Conservation (phyloP, 2,888 invertebrate genomes). For the Marasmarcha lunaedactyla region DNA sequence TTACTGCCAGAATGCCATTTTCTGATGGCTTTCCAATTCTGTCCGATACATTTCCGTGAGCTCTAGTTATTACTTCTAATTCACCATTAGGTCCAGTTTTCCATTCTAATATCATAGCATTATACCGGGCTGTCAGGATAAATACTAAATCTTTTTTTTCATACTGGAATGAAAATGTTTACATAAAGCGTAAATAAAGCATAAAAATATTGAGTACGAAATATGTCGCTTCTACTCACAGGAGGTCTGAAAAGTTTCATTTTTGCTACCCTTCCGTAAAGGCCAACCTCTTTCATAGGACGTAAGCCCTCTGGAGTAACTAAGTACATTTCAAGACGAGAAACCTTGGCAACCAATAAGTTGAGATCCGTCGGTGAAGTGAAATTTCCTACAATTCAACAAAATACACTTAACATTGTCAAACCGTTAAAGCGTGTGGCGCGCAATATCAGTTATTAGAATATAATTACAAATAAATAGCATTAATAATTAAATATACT, state of each 20-base stretch:
- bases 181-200: not conserved
- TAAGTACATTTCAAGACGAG: conserved; percentile 92
- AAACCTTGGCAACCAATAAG: conserved; percentile 94
- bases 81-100: conserved; percentile 78
- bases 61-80: conserved; percentile 93
- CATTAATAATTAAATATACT: no score
- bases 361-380: conserved; percentile 95
- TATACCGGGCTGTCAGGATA: conserved; percentile 92
- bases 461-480: no score
- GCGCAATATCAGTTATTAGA: no score
- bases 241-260: conserved; percentile 94
- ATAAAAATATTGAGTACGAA: not conserved
- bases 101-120: conserved; percentile 98
- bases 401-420: no score
- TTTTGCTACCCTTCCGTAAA: conserved; percentile 94
- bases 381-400: conserved; percentile 82
- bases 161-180: conserved; percentile 69
- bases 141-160: conserved; percentile 94
- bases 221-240: conserved; percentile 55
- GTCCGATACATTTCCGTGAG: conserved; percentile 96
- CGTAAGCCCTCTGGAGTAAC: conserved; percentile 96
- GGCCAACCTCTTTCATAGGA: conserved; percentile 93
- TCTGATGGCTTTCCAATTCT: conserved; percentile 95
- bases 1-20: conserved; percentile 94
- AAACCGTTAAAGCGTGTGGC: no score